phyloP scores from a whole-genome alignment of 2,888 invertebrate species.

The Chymomyza procnemis region DNA sequence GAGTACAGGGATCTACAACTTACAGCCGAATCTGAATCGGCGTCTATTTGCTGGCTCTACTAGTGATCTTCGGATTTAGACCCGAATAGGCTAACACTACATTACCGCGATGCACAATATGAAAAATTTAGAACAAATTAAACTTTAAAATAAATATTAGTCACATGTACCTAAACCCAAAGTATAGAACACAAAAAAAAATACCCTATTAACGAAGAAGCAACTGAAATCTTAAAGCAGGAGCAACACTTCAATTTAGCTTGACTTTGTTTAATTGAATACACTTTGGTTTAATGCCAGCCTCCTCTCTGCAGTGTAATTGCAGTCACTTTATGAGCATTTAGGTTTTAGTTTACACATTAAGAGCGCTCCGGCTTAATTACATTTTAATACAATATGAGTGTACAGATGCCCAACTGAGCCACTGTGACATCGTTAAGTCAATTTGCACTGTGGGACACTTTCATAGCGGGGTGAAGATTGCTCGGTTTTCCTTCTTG shows the following conservation, averaged over 20 bases:
- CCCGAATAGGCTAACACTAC: too few species aligned
- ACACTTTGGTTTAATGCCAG: neutral
- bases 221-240: neutral
- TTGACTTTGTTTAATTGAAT: neutral
- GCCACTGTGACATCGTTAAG: conserved; percentile 30
- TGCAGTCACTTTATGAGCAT: neutral
- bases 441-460: conserved; percentile 43
- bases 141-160: too few species aligned
- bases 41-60: too few species aligned
- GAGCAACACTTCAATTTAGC: neutral
- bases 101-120: too few species aligned
- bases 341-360: conserved; percentile 30
- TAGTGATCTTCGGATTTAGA: too few species aligned
- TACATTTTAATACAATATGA: conserved; percentile 20
- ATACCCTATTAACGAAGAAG: neutral
- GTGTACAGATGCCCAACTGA: conserved; percentile 1
- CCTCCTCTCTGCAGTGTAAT: neutral
- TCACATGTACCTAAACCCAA: too few species aligned
- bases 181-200: too few species aligned
- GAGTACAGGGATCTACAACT: too few species aligned
- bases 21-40: too few species aligned
- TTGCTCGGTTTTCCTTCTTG: neutral
- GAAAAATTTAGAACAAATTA: too few species aligned
- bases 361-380: conserved; percentile 16
- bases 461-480: neutral